Conservation (phyloP, 2,797 vertebrate species). For the Myotis planiceps region DNA sequence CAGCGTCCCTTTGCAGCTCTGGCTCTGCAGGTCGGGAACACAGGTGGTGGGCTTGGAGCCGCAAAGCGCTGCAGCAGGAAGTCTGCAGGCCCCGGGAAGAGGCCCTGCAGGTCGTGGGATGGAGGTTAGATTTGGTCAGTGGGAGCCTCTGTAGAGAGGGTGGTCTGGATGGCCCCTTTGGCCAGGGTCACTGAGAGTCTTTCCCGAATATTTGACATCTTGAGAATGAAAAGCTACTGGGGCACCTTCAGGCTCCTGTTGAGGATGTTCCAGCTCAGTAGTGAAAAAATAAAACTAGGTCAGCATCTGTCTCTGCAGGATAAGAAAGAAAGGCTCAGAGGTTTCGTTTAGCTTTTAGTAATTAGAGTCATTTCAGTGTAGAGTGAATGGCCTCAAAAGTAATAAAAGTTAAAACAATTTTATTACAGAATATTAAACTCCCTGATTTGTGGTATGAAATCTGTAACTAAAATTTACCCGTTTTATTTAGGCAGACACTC, state of each 20-base stretch:
- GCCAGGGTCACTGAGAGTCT: background rate
- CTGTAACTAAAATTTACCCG: background rate
- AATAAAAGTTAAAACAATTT: background rate
- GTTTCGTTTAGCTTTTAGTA: background rate
- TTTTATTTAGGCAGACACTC: conserved; percentile 74
- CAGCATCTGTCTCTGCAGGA: background rate
- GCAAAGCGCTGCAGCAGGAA: background rate
- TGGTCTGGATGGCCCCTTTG: background rate
- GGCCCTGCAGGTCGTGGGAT: background rate
- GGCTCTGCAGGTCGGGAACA: background rate
- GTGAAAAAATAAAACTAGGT: background rate
- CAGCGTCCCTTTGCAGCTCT: background rate
- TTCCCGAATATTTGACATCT: background rate
- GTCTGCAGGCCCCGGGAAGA: background rate
- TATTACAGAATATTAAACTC: conserved; percentile 24
- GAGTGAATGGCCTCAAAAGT: background rate
- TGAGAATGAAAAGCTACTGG: background rate
- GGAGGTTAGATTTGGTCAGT: background rate
- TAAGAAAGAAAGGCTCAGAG: background rate
- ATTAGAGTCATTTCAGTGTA: background rate
- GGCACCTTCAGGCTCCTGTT: background rate
- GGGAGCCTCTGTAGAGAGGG: background rate
- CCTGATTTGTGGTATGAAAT: conserved; percentile 59
- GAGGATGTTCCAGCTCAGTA: background rate
- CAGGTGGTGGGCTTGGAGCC: background rate